Conservation (phyloP, 2,113 vertebrate genomes). For the Abramis brama region DNA sequence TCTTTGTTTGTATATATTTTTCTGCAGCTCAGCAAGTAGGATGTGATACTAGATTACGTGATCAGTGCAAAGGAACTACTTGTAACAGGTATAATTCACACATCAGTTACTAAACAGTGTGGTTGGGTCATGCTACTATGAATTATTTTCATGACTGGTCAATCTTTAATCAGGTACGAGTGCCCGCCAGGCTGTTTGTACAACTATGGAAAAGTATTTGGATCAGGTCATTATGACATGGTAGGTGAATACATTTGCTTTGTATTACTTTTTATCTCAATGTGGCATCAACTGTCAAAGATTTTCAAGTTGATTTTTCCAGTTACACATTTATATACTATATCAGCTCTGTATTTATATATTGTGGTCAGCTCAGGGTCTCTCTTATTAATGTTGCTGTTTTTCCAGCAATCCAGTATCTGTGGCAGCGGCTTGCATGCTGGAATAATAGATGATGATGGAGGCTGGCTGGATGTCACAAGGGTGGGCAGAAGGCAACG, state of each 20-base stretch:
- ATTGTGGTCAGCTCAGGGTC: not conserved
- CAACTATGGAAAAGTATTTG: constrained; percentile 88
- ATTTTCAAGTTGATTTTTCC: not conserved
- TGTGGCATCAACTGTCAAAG: not conserved
- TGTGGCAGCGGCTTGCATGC: constrained; percentile 91
- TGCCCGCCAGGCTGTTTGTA: constrained; percentile 93
- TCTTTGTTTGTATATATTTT: not conserved
- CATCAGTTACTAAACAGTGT: not conserved
- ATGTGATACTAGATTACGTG: constrained; percentile 93
- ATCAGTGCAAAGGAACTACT: constrained; percentile 96
- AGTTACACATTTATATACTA: not conserved
- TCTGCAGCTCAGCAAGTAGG: constrained; percentile 89
- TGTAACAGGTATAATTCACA: constrained; percentile 87
- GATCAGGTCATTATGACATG: constrained; percentile 95
- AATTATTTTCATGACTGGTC: not conserved
- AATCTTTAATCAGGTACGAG: constrained; percentile 83
- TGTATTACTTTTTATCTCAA: not conserved
- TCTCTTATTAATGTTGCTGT: not conserved
- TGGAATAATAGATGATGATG: constrained; percentile 92
- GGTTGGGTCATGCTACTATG: not conserved
- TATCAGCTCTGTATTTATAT: not conserved
- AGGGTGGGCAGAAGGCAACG: constrained; percentile 89
- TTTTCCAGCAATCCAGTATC: constrained; percentile 93
- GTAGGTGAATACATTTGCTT: constrained; percentile 69
- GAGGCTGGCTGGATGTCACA: constrained; percentile 96